Evolutionary conservation across 2,888 invertebrate genomes (phyloP), one percentile per base, ranked within the genome.

Genomic region (Sinohyriopsis cumingii): DNA sequence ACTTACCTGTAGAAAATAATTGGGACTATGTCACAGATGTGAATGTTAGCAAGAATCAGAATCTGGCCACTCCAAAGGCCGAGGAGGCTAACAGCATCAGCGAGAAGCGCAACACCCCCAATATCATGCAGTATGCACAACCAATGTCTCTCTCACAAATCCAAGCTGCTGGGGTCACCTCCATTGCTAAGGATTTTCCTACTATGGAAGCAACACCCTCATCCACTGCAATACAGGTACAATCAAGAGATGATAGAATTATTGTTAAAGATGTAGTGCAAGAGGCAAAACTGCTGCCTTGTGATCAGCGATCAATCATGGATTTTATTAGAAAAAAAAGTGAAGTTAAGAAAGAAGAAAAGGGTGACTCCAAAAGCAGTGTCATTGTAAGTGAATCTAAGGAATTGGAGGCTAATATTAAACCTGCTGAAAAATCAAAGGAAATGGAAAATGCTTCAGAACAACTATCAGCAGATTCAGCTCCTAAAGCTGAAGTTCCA

Each of bases 1-100:
- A 92, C 57, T 83, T 93, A 0, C 84, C 89, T 1, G 71, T 93
- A 24, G 92, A 92, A 0, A 93, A 93, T 83, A 85, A 89, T 5
- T 94, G 93, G 93, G 87, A 88, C 5, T 93, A 93, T 83, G 69
- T 88, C n/a, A 82, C 81, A 55, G 71, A 76, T 22, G 68, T 68
- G 20, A 75, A 68, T 22, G 55, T 54, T 33, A 65, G 69, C 71
- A 73, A 73, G 7, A 18, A 53, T 6, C 67, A 73, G 4, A 76
- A 77, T 24, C 63, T 53, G 15, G 18, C 60, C 20, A 61, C 59
- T 19, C 59, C 67, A 24, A 64, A 64, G 56, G 55, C 53, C 53
- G 67, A 68, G 6, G 61, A 59, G 7, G 33, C 59, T 55, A 60
- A 55, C 20, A 54, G 20, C n/a, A 18, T 20, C 20, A 55, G 45